Evolutionary conservation across 2,113 vertebrate species (phyloP).

Genomic region (Pardalotus punctatus): DNA sequence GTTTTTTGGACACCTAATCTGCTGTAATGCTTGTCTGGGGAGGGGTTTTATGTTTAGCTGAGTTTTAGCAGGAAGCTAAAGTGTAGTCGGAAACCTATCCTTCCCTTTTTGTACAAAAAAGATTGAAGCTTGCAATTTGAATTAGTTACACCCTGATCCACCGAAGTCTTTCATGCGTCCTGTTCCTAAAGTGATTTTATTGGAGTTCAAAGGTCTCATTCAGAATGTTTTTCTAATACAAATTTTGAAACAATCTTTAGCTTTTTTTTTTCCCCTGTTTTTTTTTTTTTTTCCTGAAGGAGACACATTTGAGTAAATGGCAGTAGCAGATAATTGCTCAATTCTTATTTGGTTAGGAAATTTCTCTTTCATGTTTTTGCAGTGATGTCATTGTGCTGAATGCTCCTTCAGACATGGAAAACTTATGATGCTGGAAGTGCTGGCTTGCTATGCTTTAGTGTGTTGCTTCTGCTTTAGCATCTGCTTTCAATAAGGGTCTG

Average conservation of each 20-base stretch:
- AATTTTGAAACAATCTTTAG: neutral
- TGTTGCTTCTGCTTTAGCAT: constrained; percentile 25
- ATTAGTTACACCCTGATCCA: neutral
- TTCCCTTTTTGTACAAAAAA: neutral
- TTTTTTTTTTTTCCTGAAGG: neutral
- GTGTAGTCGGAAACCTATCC: neutral
- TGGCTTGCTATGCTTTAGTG: constrained; percentile 9
- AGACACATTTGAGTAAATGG: neutral
- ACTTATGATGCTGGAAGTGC: constrained; percentile 9
- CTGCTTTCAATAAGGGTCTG: neutral
- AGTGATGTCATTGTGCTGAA: constrained; percentile 36
- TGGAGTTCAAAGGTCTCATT: neutral
- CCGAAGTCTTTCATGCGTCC: neutral
- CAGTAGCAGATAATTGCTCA: neutral
- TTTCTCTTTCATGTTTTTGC: constrained; percentile 43
- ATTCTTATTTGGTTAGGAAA: constrained; percentile 44
- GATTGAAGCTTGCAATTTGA: neutral
- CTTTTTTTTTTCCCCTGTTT: neutral
- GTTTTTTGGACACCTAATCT: neutral
- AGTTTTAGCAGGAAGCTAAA: neutral
- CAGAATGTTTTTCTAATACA: neutral
- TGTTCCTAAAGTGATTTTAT: neutral
- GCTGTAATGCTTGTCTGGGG: neutral
- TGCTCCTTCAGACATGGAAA: constrained; percentile 40
- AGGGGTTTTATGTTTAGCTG: neutral